Evolutionary conservation across 2,797 vertebrate species (phyloP), one percentile per base, ranked within the genome.

Genomic region (Betta splendens): DNA sequence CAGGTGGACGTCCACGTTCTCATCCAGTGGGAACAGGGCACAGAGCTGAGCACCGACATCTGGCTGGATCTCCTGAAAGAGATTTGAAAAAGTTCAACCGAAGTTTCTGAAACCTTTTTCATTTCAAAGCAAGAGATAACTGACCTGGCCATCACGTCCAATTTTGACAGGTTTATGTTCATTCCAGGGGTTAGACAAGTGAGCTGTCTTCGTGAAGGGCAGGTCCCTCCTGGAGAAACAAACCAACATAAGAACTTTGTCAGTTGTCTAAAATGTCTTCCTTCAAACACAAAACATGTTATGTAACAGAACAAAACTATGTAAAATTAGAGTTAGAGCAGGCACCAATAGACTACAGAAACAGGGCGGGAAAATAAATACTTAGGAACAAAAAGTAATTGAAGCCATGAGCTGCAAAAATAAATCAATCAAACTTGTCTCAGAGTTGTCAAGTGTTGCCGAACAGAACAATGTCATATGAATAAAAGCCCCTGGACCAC

Each of bases 81-180:
- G 5, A 15, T 13, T n/a, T 1, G 9, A 11, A 1, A 0, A 2
- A 29, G 26, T 42, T 4, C 16, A 20, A 31, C 8, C n/a, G 13
- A n/a, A 26, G 20, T 2, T 3, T 2, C 3, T 8, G 1, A 10
- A 45, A 38, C 2, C n/a, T n/a, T n/a, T n/a, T n/a, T n/a, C n/a
- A n/a, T n/a, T n/a, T n/a, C n/a, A n/a, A n/a, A n/a, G 0, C 17
- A 18, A 2, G 3, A 0, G 5, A 2, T 15, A 5, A 32, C 64
- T 11, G 1, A 98, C 97, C 95, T 99, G 98, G 90, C 98, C 98
- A 60, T 99, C 98, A 0, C 98, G 95, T 80, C 98, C 98, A 25
- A 99, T 99, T 77, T 99, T 99, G 48, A 99, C 96, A 0, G 97
- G 98, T 46, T 99, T 99, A 89, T 97, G 94, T 84, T 99, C 97